A percentile compares a stretch with the other conserved stretches of the same genome.
These are phyloP conservation scores for Tokudaia muenninki DNA, from an alignment of 2,797 vertebrate species.

Conservation along the genomic window DNA sequence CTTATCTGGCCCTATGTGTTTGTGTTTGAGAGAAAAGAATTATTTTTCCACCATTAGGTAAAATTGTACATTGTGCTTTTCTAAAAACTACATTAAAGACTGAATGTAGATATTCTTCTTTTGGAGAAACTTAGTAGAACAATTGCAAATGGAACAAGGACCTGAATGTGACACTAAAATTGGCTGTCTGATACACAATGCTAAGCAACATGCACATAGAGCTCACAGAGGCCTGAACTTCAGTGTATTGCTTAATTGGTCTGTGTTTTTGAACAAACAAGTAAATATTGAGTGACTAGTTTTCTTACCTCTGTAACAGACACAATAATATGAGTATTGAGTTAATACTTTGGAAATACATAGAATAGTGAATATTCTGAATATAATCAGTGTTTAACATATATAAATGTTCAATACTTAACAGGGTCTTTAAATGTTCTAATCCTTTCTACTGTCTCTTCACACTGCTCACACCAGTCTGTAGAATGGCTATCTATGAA, in stretches of 20 bases:
- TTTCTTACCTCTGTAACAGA: neutral
- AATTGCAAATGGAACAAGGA: neutral
- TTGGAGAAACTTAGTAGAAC: neutral
- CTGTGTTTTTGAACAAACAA: neutral
- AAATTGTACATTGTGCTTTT: neutral
- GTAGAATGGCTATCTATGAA: neutral
- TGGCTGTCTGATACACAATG: neutral
- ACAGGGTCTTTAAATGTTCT: neutral
- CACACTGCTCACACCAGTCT: neutral
- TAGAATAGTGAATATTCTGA: neutral
- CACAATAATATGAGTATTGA: neutral
- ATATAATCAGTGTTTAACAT: neutral
- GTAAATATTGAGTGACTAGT: neutral
- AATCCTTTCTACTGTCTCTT: neutral
- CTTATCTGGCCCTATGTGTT: neutral
- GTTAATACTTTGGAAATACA: constrained; percentile 19
- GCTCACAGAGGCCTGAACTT: neutral
- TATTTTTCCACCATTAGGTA: neutral
- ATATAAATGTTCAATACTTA: neutral
- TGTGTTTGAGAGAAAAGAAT: neutral
- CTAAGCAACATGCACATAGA: neutral
- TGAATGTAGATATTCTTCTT: neutral
- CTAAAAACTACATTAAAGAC: neutral
- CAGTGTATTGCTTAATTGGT: neutral
- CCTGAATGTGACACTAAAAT: neutral